These are phyloP conservation scores for Pomacea canaliculata DNA, from an alignment of 2,888 invertebrate species.

Conservation along the genomic window DNA sequence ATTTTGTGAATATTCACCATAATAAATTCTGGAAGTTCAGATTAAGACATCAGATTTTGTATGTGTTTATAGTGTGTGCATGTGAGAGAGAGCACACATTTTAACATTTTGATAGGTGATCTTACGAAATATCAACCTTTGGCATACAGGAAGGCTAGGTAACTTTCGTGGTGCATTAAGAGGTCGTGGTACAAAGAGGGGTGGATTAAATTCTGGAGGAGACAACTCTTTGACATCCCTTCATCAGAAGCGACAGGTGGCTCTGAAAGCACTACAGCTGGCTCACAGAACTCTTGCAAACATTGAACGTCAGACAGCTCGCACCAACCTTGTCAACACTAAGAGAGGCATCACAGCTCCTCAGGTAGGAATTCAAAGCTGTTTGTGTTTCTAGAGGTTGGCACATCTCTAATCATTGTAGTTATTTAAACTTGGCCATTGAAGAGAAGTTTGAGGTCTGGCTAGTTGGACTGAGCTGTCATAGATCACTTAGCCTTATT, in stretches of 20 bases:
- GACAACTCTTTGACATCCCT: not conserved
- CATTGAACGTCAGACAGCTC: slow-evolving; percentile 11
- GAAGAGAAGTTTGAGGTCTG: too few species aligned
- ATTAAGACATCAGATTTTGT: too few species aligned
- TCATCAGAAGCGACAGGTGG: slow-evolving; percentile 4
- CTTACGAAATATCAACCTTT: not conserved
- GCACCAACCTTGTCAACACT: slow-evolving; percentile 2
- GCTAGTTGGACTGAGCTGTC: too few species aligned
- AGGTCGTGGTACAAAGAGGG: not conserved
- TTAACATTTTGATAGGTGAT: too few species aligned
- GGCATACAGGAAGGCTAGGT: slow-evolving; percentile 2
- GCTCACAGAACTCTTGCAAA: slow-evolving; percentile 5
- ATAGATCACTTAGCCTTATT: too few species aligned
- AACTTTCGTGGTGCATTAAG: slow-evolving; percentile 6
- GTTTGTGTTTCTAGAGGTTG: not conserved
- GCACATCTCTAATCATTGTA: too few species aligned
- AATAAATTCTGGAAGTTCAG: too few species aligned
- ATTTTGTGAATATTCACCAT: not conserved
- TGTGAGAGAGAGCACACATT: too few species aligned
- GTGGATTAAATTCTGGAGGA: not conserved
- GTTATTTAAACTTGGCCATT: too few species aligned
- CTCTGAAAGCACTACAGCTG: slow-evolving; percentile 1
- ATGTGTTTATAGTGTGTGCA: too few species aligned
- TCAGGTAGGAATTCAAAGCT: not conserved
- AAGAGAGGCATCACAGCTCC: slow-evolving; percentile 3